Evolutionary conservation across 92 coral and sea anemone species (phyloP), one percentile per base, ranked within the genome.

Genomic region (Pocillopora grandis): DNA sequence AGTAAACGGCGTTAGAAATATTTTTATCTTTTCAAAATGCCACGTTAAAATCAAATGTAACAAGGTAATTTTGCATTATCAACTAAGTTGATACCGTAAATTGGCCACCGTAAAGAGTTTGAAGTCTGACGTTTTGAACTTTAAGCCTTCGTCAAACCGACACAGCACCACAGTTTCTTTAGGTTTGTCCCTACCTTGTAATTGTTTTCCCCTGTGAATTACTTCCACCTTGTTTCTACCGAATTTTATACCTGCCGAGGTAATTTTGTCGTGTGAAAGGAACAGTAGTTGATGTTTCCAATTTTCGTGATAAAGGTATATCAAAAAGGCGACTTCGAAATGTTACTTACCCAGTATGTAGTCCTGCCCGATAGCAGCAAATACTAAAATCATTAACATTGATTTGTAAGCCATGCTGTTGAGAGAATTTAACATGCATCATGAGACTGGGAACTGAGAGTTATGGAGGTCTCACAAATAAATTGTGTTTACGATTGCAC

Each of bases 191-290:
- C 48, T 49, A 85, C 92, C 92, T 85, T 80, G 82, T 23, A 89
- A 68, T 17, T 87, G 63, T 62, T 16, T 85, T 35, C 92, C 92
- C 17, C 81, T 89, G 63, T 80, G 89, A 21, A 89, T 62, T 16
- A 88, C 73, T 23, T 85, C 89, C 7, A 75, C 52, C 62, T 80
- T 80, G 58, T 62, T 85, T 37, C 80, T 80, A 5, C 62, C 65
- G 56, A 82, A 67, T 81, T 70, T 56, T 52, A 37, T 63, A 6
- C 83, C 92, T 85, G 67, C 19, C 23, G 60, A 36, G 8, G 52
- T 42, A 42, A 42, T 42, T 42, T 42, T 7, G 4, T 42, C 52
- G 52, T 42, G 52, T 42, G 4, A 7, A 42, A 42, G 1, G 52
- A 3, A 42, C 21, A 15, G 9, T 3, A 13, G 0, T 35, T 49